Base-by-base conservation (phyloP, 2,113 vertebrate species). In the Phaetusa simplex region DNA sequence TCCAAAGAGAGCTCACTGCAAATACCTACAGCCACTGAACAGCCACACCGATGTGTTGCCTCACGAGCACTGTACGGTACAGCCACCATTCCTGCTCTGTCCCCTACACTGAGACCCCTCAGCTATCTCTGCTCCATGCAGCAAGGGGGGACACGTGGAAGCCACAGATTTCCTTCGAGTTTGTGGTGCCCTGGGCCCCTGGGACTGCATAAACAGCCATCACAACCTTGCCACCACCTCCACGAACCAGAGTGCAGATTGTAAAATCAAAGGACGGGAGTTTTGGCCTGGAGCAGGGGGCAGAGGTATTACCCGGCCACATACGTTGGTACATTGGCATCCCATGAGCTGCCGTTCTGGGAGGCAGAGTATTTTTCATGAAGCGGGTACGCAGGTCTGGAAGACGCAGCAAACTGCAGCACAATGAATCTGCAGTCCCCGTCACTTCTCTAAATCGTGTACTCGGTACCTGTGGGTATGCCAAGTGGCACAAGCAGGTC, bases 21-120 rank as follows among this genome's bases (percentile, higher is more conserved):
- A 24, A 24, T 34, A 13, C 3, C 4, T 9, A 61, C 45, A 34
- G 42, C 20, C 34, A 11, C 55, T 23, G 9, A 67, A 27, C 40
- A 72, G 27, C 52, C 24, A 4, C 23, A 40, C 8, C 1, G 2
- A 47, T 1, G 1, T 2, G 14, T 12, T 87, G 8, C 5, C 34
- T 52, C 7, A 9, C 1, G 2, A 38, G 14, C 29, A 5, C 1
- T 9, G 17, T 13, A 23, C 8, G 12, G 26, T 56, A 34, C 38
- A 64, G n/a, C 8, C 30, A 26, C 58, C 0, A 0, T 17, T 71
- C 49, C 42, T 72, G 38, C 42, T 80, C 79, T 38, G 43, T 64
- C 49, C 43, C 5, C 0, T 14, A 3, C 0, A 0, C 61, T 45
- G 24, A 22, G 30, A 82, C 16, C 21, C n/a, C n/a, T 58, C 61